phyloP scores from a whole-genome alignment of 2,888 invertebrate genomes.

The Hirtodrosophila duncani region DNA sequence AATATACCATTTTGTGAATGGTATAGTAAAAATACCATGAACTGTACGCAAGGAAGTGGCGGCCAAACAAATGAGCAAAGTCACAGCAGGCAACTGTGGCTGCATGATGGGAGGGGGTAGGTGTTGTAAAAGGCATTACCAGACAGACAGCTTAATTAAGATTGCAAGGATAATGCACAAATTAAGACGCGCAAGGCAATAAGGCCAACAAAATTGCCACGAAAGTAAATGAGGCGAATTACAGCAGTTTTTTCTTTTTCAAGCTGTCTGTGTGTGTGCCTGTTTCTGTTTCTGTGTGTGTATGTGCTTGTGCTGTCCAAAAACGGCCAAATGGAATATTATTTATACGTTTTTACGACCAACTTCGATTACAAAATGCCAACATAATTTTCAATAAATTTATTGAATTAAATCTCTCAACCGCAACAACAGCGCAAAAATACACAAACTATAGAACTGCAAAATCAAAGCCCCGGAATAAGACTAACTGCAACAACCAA shows the following conservation, averaged over 20 bases:
- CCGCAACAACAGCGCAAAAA: conserved; percentile 11
- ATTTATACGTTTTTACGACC: conserved; percentile 1
- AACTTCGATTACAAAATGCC: conserved; percentile 4
- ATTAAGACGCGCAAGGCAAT: conserved; percentile 37
- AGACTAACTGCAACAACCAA: no score
- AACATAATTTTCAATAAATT: conserved; percentile 28
- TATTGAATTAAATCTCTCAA: conserved; percentile 38
- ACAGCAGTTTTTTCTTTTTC: not conserved
- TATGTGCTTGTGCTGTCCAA: no score
- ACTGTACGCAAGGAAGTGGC: conserved; percentile 25
- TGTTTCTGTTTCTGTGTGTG: no score
- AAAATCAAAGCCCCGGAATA: no score
- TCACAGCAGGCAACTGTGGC: not conserved
- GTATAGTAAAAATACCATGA: no score
- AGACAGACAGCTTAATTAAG: conserved; percentile 55
- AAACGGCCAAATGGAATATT: no score
- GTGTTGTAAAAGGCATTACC: conserved; percentile 9
- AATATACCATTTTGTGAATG: no score
- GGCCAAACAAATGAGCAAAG: conserved; percentile 46
- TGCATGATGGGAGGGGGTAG: not conserved
- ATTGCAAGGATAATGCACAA: conserved; percentile 52
- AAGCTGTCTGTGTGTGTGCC: not conserved
- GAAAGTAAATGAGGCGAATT: conserved; percentile 3
- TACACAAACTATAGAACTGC: no score
- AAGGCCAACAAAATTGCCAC: not conserved